Base-by-base conservation (phyloP, 1,140 invertebrate genomes). In the Oreohelix idahoensis region DNA sequence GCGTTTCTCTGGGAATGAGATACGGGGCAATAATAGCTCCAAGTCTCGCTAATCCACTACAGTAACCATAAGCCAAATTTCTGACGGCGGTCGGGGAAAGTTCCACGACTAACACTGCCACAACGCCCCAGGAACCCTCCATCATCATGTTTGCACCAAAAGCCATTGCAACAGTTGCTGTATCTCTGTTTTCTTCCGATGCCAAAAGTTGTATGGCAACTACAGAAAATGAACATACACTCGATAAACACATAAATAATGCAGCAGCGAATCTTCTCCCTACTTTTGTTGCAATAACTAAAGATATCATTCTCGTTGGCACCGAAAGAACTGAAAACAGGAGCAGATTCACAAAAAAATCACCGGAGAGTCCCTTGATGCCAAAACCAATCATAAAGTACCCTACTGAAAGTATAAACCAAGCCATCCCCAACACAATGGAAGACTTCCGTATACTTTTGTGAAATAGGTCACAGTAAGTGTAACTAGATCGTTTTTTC, bases 301-400 rank as follows among this genome's bases (percentile, higher is more conserved):
- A 5, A 73, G 70, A 8, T 5, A 73, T 36, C 4, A 42, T 5
- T 20, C 35, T 38, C 5, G 26, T 5, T 35, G 70, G 70, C 10
- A 35, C 8, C 2, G 39, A 20, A 35, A 73, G 5, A 35, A 36
- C 70, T 17, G 35, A 36, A 42, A 17, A 73, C 10, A 73, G 70
- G 4, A 73, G 15, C 10, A 73, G 39, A 35, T 73, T 73, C 5
- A 73, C 35, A 73, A 38, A 73, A 26, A 73, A 73, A 26, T 73
- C 39, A 23, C 70, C 70, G 17, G 39, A 73, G 2, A 73, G 70
- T 4, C 11, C 11, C 5, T 29, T 13, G 35, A 73, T 32, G 32
- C 70, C 70, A 42, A 73, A 73, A 35, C 70, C 39, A 20, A 73
- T 73, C 35, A 42, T 73, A n/a, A 15, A 73, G 8, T 73, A n/a